phyloP scores from a whole-genome alignment of 2,797 vertebrate genomes.

The Chloroceryle amazona region DNA sequence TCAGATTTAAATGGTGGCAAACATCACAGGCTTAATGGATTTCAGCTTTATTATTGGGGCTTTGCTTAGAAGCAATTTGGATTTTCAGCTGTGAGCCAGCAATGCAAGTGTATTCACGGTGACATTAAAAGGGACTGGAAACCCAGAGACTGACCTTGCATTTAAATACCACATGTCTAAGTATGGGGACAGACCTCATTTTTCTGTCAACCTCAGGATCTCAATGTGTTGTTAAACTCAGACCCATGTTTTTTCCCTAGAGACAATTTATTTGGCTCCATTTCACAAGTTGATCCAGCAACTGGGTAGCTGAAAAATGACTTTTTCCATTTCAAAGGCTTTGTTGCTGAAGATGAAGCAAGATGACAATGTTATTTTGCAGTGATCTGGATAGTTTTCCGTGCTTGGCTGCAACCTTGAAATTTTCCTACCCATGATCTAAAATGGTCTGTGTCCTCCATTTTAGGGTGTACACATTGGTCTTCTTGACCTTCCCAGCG shows the following conservation, averaged over 20 bases:
- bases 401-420: background rate
- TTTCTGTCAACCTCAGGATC: background rate
- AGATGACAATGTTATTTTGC: background rate
- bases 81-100: constrained; percentile 56
- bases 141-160: background rate
- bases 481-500: background rate
- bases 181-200: background rate
- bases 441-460: background rate
- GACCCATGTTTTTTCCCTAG: background rate
- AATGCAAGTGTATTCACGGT: background rate
- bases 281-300: background rate
- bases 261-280: background rate
- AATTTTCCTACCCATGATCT: background rate
- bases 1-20: constrained; percentile 73
- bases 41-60: constrained; percentile 63
- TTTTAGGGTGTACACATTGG: background rate
- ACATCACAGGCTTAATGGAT: constrained; percentile 72
- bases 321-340: background rate
- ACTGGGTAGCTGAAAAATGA: background rate
- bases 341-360: background rate
- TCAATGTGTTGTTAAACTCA: background rate
- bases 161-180: background rate
- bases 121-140: constrained; percentile 14
- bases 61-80: constrained; percentile 69
- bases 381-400: background rate